Evolutionary conservation across 2,888 invertebrate genomes (phyloP).

Genomic region (Pseudococcus jackbeardsleyi): DNA sequence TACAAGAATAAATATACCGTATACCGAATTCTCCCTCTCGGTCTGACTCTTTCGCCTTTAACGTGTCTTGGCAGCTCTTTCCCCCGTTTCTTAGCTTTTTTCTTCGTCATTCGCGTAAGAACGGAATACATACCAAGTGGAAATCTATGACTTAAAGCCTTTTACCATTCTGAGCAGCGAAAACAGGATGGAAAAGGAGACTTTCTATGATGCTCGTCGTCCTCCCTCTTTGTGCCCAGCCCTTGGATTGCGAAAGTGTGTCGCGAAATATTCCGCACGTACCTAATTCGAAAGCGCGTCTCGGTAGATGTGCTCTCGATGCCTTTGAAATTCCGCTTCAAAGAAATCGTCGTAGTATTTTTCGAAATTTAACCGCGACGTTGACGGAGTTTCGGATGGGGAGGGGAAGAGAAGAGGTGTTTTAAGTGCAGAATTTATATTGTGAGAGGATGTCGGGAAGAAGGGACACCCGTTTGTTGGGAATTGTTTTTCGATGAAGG

Average conservation of each 20-base stretch:
- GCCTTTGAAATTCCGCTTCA: constrained; percentile 45
- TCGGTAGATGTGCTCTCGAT: not conserved
- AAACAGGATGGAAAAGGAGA: not conserved
- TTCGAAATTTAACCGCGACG: not conserved
- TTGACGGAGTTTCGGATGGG: not conserved
- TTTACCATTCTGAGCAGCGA: not conserved
- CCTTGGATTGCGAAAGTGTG: not conserved
- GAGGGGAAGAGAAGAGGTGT: not conserved
- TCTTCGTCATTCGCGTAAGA: not conserved
- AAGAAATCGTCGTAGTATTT: not conserved
- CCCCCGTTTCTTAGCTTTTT: no score
- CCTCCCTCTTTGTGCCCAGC: no score
- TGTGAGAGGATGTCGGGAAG: no score
- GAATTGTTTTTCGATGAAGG: no score
- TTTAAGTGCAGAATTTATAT: no score
- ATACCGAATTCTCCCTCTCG: not conserved
- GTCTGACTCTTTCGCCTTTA: not conserved
- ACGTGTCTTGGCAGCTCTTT: not conserved
- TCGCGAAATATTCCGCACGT: not conserved
- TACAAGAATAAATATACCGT: constrained; percentile 28
- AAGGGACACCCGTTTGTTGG: no score
- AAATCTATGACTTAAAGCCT: constrained; percentile 25
- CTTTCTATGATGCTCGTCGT: not conserved
- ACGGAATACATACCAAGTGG: not conserved
- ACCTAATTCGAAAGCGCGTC: not conserved